Percentiles rank a stretch among this genome's conserved stretches.
These are phyloP conservation scores for Trissolcus japonicus DNA, from an alignment of 2,888 invertebrate species.

Conservation along the genomic window DNA sequence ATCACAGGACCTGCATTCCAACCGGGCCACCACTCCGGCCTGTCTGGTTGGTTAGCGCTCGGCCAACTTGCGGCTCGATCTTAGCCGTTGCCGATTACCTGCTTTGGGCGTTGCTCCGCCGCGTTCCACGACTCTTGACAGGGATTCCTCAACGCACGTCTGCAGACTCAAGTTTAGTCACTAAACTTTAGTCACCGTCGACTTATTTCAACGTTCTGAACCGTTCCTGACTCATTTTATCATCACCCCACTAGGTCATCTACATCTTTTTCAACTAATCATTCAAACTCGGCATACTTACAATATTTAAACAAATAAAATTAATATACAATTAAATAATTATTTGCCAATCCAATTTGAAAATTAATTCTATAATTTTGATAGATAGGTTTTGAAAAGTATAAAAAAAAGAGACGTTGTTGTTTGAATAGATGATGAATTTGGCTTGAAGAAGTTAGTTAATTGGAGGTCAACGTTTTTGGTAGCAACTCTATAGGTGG, in stretches of 20 bases:
- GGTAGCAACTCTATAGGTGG: slow-evolving; percentile 63
- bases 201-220: too few relatives aligned
- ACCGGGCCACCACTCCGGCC: slow-evolving; percentile 61
- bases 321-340: too few relatives aligned
- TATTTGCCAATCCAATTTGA: too few relatives aligned
- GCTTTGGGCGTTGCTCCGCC: slow-evolving; percentile 59
- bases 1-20: slow-evolving; percentile 70
- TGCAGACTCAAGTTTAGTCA: neutral
- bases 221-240: too few relatives aligned
- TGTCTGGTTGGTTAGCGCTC: slow-evolving; percentile 24
- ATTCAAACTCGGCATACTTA: too few relatives aligned
- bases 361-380: too few relatives aligned
- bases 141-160: slow-evolving; percentile 30
- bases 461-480: slow-evolving; percentile 66
- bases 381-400: too few relatives aligned
- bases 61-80: slow-evolving; percentile 19
- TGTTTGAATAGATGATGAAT: neutral
- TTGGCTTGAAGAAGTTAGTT: slow-evolving; percentile 28
- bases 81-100: slow-evolving; percentile 52
- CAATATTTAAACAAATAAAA: too few relatives aligned
- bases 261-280: too few relatives aligned
- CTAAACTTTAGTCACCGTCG: too few relatives aligned
- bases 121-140: slow-evolving; percentile 39
- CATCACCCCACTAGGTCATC: too few relatives aligned
- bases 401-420: too few relatives aligned